Percentiles rank a stretch among this genome's conserved stretches.
Evolutionary conservation across 2,113 vertebrate genomes (phyloP).

Genomic region (Sorex araneus): DNA sequence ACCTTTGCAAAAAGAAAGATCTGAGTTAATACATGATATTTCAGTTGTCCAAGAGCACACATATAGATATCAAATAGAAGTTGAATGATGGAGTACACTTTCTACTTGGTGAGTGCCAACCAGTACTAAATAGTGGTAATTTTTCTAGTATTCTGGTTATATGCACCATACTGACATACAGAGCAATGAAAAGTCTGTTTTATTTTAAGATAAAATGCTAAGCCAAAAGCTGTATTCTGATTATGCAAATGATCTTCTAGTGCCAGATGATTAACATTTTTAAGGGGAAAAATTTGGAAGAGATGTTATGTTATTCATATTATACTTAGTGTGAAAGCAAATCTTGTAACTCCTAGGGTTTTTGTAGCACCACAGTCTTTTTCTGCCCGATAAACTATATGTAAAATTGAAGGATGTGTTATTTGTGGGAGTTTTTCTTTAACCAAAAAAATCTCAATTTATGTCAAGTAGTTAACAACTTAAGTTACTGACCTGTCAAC

Average conservation of each 20-base stretch:
- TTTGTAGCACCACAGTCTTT: conserved; percentile 28
- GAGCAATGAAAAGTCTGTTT: conserved; percentile 58
- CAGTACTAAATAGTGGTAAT: conserved; percentile 6
- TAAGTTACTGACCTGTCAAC: background rate
- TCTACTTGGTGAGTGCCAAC: background rate
- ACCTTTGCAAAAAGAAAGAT: background rate
- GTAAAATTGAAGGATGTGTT: conserved; percentile 23
- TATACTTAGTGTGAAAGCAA: conserved; percentile 49
- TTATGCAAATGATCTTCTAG: conserved; percentile 62
- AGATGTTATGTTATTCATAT: conserved; percentile 8
- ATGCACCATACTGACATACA: conserved; percentile 4
- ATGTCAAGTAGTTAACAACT: background rate
- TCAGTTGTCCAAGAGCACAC: background rate
- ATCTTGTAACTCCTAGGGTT: conserved; percentile 26
- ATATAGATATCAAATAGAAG: background rate
- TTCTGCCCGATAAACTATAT: conserved; percentile 33
- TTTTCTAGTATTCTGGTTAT: background rate
- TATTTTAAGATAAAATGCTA: conserved; percentile 72
- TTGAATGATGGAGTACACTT: background rate
- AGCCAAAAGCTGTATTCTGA: conserved; percentile 61
- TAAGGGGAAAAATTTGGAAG: conserved; percentile 73
- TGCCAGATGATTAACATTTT: conserved; percentile 80
- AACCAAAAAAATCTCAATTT: background rate
- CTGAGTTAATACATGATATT: background rate
- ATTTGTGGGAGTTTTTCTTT: background rate